phyloP scores from a whole-genome alignment of 2,113 vertebrate genomes.

The Lathamus discolor region DNA sequence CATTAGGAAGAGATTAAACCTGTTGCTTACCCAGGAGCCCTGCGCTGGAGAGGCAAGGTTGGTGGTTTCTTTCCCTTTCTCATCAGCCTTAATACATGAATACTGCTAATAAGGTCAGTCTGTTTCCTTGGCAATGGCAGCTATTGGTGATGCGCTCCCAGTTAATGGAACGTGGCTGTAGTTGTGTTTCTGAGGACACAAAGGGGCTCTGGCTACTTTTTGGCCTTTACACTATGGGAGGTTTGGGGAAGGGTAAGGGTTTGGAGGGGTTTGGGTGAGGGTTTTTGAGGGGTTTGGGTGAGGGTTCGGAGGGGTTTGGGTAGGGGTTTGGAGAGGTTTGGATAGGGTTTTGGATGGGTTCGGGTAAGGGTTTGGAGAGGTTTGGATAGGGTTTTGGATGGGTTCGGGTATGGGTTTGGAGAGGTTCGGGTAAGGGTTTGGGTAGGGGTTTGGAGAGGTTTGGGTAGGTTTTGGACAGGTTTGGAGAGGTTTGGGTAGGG shows the following conservation, averaged over 20 bases:
- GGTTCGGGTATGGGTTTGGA: neutral
- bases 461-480: no score
- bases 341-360: no score
- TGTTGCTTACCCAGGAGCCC: neutral
- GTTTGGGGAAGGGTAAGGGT: neutral
- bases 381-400: neutral
- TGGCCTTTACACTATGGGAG: neutral
- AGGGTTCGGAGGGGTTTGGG: neutral
- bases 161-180: neutral
- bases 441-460: no score
- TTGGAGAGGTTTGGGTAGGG: neutral
- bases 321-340: neutral
- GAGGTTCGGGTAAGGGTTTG: neutral
- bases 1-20: neutral
- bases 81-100: neutral
- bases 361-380: neutral
- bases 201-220: neutral
- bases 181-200: neutral
- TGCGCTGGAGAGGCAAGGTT: neutral
- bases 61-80: neutral
- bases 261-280: neutral
- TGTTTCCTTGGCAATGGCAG: slow-evolving; percentile 9
- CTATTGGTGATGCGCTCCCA: accelerated
- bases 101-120: neutral
- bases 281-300: neutral